These are phyloP conservation scores for Xiphydria camelus DNA, from an alignment of 2,888 invertebrate species.

Conservation along the genomic window DNA sequence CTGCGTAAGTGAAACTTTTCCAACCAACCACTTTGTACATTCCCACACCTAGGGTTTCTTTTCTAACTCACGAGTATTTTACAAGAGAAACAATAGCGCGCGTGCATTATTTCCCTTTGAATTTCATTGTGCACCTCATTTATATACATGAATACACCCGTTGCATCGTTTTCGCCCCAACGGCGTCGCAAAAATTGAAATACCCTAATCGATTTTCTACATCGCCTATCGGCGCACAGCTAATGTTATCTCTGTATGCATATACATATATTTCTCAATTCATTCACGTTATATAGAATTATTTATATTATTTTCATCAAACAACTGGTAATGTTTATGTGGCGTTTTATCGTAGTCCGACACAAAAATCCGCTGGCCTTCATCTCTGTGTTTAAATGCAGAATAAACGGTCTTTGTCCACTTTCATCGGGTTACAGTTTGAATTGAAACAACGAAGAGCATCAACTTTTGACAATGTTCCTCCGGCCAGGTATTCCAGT, in stretches of 20 bases:
- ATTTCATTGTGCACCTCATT: conserved; percentile 37
- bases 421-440: too few species aligned
- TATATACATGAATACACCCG: conserved; percentile 39
- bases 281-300: conserved; percentile 37
- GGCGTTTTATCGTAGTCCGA: conserved; percentile 13
- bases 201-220: conserved; percentile 35
- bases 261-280: conserved; percentile 30
- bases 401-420: too few species aligned
- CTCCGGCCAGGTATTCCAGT: too few species aligned
- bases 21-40: conserved; percentile 14
- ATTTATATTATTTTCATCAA: conserved; percentile 17
- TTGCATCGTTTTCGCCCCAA: conserved; percentile 18
- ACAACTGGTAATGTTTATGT: conserved; percentile 19
- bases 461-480: too few species aligned
- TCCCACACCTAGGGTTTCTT: conserved; percentile 6
- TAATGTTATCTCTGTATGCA: conserved; percentile 22
- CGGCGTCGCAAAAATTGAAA: conserved; percentile 29
- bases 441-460: too few species aligned
- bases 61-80: conserved; percentile 1
- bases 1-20: too few species aligned
- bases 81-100: conserved; percentile 35
- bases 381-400: background rate
- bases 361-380: background rate
- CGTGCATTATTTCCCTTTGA: conserved; percentile 28
- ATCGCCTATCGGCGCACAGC: conserved; percentile 12